Evolutionary conservation across 35 echinoderm and acorn worm genomes (phyloP).

Genomic region (Patiria miniata): DNA sequence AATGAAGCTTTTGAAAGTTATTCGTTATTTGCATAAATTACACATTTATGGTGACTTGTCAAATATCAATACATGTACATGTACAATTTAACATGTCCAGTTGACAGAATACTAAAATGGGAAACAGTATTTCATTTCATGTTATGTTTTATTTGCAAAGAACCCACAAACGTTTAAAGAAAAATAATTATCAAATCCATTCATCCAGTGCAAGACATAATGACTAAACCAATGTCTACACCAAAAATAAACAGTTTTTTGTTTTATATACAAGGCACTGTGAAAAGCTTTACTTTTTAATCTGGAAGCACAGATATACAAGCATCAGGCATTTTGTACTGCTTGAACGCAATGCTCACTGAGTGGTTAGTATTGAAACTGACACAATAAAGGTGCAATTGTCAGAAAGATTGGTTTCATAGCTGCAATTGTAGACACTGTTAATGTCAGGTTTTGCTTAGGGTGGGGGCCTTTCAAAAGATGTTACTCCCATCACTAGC

Average conservation of each 20-base stretch:
- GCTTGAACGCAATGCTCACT: no score
- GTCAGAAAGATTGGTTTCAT: background rate
- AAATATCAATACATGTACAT: background rate
- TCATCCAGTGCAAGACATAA: background rate
- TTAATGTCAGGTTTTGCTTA: background rate
- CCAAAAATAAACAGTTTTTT: conserved; percentile 1
- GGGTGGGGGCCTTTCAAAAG: conserved; percentile 23
- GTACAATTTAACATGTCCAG: background rate
- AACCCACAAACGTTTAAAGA: conserved; percentile 11
- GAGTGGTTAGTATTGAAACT: no score
- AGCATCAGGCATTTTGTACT: background rate
- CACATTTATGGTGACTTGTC: no score
- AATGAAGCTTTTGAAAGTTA: no score
- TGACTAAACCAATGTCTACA: background rate
- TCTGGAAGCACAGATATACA: conserved; percentile 7
- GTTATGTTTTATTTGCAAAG: conserved; percentile 29
- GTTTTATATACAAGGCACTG: conserved; percentile 14
- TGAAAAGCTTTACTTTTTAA: background rate
- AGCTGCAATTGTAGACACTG: background rate
- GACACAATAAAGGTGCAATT: no score
- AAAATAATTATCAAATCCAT: background rate
- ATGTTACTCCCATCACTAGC: background rate
- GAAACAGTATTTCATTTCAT: background rate
- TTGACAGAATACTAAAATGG: background rate
- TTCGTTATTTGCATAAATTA: no score